Evolutionary conservation across 2,113 vertebrate genomes (phyloP).

Genomic region (Entomyzon cyanotis): DNA sequence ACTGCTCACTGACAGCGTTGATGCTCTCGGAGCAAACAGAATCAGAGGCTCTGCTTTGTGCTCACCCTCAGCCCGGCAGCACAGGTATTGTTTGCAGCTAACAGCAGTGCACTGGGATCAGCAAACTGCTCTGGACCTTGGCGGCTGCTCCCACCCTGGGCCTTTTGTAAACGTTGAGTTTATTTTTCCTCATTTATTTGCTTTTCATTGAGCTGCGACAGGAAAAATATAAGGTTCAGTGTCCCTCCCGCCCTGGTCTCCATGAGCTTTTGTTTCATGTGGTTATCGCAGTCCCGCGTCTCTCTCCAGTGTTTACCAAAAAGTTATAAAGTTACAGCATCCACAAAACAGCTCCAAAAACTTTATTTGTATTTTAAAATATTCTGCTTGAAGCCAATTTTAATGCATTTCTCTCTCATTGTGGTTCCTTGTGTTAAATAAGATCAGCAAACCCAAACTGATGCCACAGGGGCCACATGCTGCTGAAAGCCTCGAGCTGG

Average conservation of each 20-base stretch:
- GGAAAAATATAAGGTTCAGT: neutral
- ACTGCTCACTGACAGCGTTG: neutral
- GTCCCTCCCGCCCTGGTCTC: neutral
- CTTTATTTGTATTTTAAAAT: neutral
- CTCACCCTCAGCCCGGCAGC: rapidly evolving
- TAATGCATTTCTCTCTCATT: neutral
- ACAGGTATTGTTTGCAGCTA: neutral
- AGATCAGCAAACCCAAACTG: neutral
- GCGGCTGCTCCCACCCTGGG: neutral
- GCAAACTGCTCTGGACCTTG: neutral
- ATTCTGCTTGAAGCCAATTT: neutral
- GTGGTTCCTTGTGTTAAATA: neutral
- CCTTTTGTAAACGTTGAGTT: neutral
- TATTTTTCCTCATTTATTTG: neutral
- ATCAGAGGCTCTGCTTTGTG: neutral
- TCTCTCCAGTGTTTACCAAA: neutral
- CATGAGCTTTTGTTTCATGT: neutral
- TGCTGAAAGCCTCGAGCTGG: neutral
- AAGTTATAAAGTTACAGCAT: neutral
- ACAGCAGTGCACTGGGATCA: neutral
- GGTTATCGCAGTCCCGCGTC: rapidly evolving
- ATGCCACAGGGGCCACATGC: neutral
- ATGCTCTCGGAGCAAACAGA: neutral
- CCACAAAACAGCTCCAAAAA: neutral
- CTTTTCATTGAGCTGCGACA: neutral